phyloP scores from a whole-genome alignment of 2,888 invertebrate genomes.

The Chesias legatella region DNA sequence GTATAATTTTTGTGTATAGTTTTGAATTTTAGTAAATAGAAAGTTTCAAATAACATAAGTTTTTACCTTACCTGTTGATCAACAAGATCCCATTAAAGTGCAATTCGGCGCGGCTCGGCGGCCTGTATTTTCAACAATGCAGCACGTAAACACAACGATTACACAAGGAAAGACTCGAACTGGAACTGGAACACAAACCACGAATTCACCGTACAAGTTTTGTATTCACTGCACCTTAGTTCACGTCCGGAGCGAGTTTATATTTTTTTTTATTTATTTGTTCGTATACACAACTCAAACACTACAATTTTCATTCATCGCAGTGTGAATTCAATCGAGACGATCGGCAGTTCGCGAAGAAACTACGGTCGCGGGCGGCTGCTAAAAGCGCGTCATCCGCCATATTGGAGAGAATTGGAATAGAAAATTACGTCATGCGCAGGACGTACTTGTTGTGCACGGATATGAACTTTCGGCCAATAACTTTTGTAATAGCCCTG shows the following conservation, averaged over 20 bases:
- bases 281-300: conserved; percentile 49
- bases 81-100: conserved; percentile 77
- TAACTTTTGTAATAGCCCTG: too few relatives aligned
- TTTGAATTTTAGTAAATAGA: conserved; percentile 10
- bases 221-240: conserved; percentile 57
- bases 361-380: conserved; percentile 58
- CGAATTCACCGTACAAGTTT: conserved; percentile 68
- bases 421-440: conserved; percentile 65
- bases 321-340: conserved; percentile 67
- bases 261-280: conserved; percentile 50
- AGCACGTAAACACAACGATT: conserved; percentile 73
- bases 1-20: neutral
- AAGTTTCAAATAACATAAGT: conserved; percentile 24
- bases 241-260: conserved; percentile 48
- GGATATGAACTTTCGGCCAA: conserved; percentile 1
- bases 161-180: conserved; percentile 73
- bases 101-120: conserved; percentile 54
- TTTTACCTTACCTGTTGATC: conserved; percentile 61
- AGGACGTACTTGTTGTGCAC: conserved; percentile 8
- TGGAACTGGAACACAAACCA: conserved; percentile 70
- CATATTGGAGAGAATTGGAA: conserved; percentile 51
- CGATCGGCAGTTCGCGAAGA: conserved; percentile 60
- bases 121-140: conserved; percentile 46
- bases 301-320: conserved; percentile 72
- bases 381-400: conserved; percentile 72